These are phyloP conservation scores for Gallinago paraguaiae DNA, from an alignment of 2,113 vertebrate genomes.

Conservation along the genomic window DNA sequence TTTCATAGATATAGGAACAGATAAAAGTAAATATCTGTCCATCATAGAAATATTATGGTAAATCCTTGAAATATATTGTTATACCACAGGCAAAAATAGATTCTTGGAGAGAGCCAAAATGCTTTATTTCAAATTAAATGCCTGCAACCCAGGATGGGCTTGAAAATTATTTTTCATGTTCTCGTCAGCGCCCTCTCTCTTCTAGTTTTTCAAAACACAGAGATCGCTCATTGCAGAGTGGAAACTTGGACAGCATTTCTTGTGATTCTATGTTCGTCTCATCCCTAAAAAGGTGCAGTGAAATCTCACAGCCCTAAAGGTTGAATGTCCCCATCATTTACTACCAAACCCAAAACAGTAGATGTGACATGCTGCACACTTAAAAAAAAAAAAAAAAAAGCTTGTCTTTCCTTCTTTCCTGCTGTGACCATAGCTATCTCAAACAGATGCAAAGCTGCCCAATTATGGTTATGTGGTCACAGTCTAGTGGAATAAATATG, in stretches of 20 bases:
- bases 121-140: conserved; percentile 14
- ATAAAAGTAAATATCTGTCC: not conserved
- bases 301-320: conserved; percentile 26
- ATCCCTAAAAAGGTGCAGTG: conserved; percentile 46
- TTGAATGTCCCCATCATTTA: not conserved
- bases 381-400: not conserved
- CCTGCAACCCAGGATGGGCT: not conserved
- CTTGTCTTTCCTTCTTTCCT: conserved; percentile 9
- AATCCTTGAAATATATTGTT: conserved; percentile 15
- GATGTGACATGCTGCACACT: conserved; percentile 13
- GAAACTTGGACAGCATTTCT: conserved; percentile 51
- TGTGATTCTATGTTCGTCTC: conserved; percentile 23
- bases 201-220: conserved; percentile 20
- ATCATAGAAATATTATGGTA: not conserved
- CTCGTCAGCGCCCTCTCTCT: not conserved
- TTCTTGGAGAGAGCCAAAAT: not conserved
- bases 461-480: conserved; percentile 54
- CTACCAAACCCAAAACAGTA: not conserved
- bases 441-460: conserved; percentile 32
- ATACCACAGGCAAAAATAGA: not conserved
- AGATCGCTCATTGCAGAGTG: not conserved
- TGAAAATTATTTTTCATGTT: not conserved
- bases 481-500: not conserved
- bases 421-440: not conserved
- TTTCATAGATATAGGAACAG: not conserved